Percentiles rank a stretch among this genome's conserved stretches.
phyloP scores from a whole-genome alignment of 2,113 vertebrate species.

The Nothobranchius kuhntae region DNA sequence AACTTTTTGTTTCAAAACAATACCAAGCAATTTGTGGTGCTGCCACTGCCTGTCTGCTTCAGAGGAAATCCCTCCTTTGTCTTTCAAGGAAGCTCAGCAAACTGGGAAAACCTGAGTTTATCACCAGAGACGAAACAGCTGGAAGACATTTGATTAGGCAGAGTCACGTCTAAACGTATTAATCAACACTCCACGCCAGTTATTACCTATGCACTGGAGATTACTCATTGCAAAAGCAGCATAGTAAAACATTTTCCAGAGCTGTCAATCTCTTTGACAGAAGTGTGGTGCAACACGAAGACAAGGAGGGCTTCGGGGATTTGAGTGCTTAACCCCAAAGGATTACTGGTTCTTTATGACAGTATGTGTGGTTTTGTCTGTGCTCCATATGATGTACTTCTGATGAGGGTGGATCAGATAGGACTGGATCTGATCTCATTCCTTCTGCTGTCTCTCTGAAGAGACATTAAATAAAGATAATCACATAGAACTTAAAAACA shows the following conservation, averaged over 20 bases:
- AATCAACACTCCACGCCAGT: conserved; percentile 66
- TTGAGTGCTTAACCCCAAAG: conserved; percentile 63
- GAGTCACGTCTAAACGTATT: conserved; percentile 65
- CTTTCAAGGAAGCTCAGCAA: conserved; percentile 76
- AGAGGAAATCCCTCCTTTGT: conserved; percentile 83
- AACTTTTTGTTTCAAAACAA: conserved; percentile 61
- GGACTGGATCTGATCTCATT: conserved; percentile 46
- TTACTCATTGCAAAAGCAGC: conserved; percentile 61
- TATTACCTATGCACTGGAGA: conserved; percentile 64
- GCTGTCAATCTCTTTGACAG: conserved; percentile 68
- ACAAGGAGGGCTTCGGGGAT: conserved; percentile 53
- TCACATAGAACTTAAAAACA: conserved; percentile 21
- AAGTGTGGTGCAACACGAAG: conserved; percentile 61
- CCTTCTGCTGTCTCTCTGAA: conserved; percentile 6
- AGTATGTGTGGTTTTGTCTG: conserved; percentile 65
- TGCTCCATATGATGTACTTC: conserved; percentile 62
- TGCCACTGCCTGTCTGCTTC: conserved; percentile 70
- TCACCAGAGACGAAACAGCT: conserved; percentile 75
- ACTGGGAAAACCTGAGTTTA: conserved; percentile 75
- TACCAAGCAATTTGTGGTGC: conserved; percentile 61
- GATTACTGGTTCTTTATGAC: conserved; percentile 69
- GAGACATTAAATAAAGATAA: conserved; percentile 42
- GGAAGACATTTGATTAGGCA: conserved; percentile 65
- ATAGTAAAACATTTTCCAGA: conserved; percentile 66
- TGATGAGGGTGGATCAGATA: conserved; percentile 64